A percentile compares a stretch with the other conserved stretches of the same genome.
These are phyloP conservation scores for Rhingia campestris DNA, from an alignment of 2,888 invertebrate genomes.

Conservation along the genomic window DNA sequence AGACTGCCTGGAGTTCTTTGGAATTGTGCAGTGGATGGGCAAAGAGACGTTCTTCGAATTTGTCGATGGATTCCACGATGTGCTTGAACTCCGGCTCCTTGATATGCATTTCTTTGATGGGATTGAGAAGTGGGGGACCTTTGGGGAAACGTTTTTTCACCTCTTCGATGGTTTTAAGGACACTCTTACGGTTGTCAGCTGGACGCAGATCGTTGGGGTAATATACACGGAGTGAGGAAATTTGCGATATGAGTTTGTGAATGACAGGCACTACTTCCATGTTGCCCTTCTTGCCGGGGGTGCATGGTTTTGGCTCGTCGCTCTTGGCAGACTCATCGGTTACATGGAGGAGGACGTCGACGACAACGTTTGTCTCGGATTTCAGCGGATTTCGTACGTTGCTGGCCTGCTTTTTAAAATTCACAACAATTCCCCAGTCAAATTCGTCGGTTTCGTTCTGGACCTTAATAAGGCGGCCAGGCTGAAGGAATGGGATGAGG, in stretches of 20 bases:
- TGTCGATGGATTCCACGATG: constrained; percentile 91
- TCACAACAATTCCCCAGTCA: constrained; percentile 98
- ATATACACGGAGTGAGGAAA: constrained; percentile 95
- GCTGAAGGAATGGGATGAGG: constrained; percentile 95
- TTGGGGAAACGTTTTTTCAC: constrained; percentile 94
- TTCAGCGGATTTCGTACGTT: constrained; percentile 83
- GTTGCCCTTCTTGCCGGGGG: constrained; percentile 85
- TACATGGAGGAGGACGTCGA: constrained; percentile 93
- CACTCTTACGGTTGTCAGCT: constrained; percentile 91
- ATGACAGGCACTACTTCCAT: constrained; percentile 95
- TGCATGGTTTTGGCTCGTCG: constrained; percentile 88
- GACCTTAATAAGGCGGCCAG: constrained; percentile 96
- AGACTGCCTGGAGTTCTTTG: constrained; percentile 88
- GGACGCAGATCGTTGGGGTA: constrained; percentile 95
- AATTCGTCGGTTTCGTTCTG: constrained; percentile 93
- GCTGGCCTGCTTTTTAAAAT: constrained; percentile 89
- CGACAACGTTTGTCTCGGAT: constrained; percentile 85
- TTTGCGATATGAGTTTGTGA: constrained; percentile 90
- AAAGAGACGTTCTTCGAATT: constrained; percentile 91
- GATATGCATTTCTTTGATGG: constrained; percentile 98
- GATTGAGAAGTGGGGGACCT: constrained; percentile 94
- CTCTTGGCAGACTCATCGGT: constrained; percentile 86
- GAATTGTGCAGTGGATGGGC: constrained; percentile 92
- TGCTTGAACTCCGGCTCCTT: constrained; percentile 91
- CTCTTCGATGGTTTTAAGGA: constrained; percentile 92